phyloP scores from a whole-genome alignment of 1,140 invertebrate genomes.

The Drosophila varians region DNA sequence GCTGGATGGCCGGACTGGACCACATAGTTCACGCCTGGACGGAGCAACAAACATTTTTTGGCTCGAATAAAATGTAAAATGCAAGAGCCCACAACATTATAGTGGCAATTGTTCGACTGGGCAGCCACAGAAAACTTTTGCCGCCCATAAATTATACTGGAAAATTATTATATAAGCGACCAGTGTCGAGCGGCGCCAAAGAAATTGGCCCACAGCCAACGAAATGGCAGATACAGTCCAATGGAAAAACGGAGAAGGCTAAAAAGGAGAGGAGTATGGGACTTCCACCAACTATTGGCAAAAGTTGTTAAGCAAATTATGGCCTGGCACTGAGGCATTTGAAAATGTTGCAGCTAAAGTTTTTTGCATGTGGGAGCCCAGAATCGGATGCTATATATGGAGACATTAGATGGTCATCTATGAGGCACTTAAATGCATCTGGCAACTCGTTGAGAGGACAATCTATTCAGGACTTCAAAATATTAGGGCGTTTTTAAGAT shows the following conservation, averaged over 20 bases:
- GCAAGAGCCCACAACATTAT: constrained; percentile 65
- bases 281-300: constrained; percentile 48
- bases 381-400: background rate
- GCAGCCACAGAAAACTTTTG: constrained; percentile 78
- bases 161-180: constrained; percentile 78
- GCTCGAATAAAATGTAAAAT: constrained; percentile 72
- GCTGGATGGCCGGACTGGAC: constrained; percentile 17
- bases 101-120: constrained; percentile 73
- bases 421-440: constrained; percentile 13
- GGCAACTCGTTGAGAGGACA: background rate
- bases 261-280: background rate
- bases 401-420: background rate
- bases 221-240: background rate
- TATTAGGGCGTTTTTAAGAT: background rate
- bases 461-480: background rate
- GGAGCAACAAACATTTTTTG: constrained; percentile 63
- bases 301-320: constrained; percentile 79
- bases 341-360: constrained; percentile 51
- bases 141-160: constrained; percentile 70
- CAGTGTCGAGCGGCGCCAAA: constrained; percentile 63
- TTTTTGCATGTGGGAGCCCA: constrained; percentile 10
- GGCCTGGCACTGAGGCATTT: constrained; percentile 58
- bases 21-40: constrained; percentile 66
- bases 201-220: constrained; percentile 70
- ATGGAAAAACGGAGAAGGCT: constrained; percentile 5